Evolutionary conservation across 2,888 invertebrate genomes (phyloP).

Genomic region (Lasioglossum villosulum): DNA sequence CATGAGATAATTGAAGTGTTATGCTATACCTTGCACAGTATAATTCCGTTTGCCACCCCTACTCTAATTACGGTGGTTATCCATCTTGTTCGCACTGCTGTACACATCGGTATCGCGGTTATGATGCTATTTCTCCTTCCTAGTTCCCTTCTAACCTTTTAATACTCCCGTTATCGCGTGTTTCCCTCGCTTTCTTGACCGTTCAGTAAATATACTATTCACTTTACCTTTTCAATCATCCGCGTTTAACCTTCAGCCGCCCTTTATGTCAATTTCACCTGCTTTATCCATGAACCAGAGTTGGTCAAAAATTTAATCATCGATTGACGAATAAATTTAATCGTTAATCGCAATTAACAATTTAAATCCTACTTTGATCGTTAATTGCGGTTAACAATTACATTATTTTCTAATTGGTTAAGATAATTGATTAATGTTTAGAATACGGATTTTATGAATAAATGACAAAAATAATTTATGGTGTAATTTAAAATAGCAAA

Average conservation of each 20-base stretch:
- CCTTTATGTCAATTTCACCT: neutral
- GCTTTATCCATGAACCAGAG: neutral
- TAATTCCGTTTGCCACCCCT: slow-evolving; percentile 4
- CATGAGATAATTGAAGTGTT: neutral
- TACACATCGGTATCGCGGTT: slow-evolving; percentile 25
- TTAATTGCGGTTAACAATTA: too few relatives aligned
- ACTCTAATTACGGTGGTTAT: neutral
- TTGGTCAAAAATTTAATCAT: too few relatives aligned
- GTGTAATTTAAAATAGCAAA: too few relatives aligned
- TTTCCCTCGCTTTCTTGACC: neutral
- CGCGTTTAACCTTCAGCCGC: neutral
- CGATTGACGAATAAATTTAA: too few relatives aligned
- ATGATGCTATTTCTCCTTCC: slow-evolving; percentile 17
- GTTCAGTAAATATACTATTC: neutral
- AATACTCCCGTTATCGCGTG: neutral
- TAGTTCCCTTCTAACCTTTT: slow-evolving; percentile 1
- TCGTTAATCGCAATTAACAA: too few relatives aligned
- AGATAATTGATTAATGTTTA: too few relatives aligned
- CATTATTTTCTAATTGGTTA: too few relatives aligned
- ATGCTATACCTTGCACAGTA: neutral
- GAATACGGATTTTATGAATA: too few relatives aligned
- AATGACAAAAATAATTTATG: too few relatives aligned
- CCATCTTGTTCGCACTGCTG: slow-evolving; percentile 1
- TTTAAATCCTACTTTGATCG: too few relatives aligned
- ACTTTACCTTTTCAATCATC: neutral